phyloP scores from a whole-genome alignment of 1,140 invertebrate species.

The Periplaneta americana region DNA sequence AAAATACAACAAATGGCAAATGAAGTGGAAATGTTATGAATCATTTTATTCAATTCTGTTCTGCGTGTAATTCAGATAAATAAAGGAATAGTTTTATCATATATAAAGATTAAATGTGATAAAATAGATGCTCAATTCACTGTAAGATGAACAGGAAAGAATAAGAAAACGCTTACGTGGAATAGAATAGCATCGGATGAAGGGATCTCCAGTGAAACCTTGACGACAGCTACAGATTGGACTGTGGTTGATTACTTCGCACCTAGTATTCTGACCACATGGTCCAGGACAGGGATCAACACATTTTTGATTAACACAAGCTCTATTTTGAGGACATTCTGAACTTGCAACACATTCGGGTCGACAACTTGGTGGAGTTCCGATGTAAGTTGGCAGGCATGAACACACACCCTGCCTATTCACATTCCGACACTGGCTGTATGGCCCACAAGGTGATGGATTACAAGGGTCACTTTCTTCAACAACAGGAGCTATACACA shows the following conservation, averaged over 20 bases:
- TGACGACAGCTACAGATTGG: constrained; percentile 43
- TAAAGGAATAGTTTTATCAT: too few relatives aligned
- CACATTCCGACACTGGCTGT: constrained; percentile 37
- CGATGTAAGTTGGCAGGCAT: constrained; percentile 47
- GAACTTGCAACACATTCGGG: constrained; percentile 58
- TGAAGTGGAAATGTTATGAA: too few relatives aligned
- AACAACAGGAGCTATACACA: constrained; percentile 17
- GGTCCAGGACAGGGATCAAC: constrained; percentile 46
- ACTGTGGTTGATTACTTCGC: constrained; percentile 44
- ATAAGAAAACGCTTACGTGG: constrained; percentile 36
- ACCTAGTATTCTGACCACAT: constrained; percentile 49
- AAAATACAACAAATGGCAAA: too few relatives aligned
- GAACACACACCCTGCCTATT: constrained; percentile 37
- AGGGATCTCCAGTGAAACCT: constrained; percentile 47
- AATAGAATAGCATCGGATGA: constrained; percentile 40
- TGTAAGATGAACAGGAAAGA: neutral
- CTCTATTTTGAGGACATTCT: constrained; percentile 43
- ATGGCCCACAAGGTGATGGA: constrained; percentile 39
- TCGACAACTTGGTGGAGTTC: constrained; percentile 58
- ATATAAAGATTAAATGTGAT: too few relatives aligned
- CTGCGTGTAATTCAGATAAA: too few relatives aligned
- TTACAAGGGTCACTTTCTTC: constrained; percentile 31
- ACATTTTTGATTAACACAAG: constrained; percentile 44
- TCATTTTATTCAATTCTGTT: too few relatives aligned
- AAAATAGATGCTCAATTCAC: too few relatives aligned